Conservation (phyloP, 1,140 invertebrate genomes). For the Sipha flava region DNA sequence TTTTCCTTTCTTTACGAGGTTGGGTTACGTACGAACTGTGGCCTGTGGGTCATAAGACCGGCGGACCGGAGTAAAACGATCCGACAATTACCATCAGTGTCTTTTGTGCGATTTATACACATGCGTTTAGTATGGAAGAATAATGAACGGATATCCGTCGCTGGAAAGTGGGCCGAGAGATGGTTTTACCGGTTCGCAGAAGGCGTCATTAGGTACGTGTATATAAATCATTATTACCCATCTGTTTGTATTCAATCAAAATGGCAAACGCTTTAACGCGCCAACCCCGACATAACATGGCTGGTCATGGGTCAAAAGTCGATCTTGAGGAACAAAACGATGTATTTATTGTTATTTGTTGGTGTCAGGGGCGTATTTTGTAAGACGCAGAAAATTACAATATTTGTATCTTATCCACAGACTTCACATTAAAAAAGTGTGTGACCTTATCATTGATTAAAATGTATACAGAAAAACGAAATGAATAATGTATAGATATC, state of each 20-base stretch:
- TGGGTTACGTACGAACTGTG: not conserved
- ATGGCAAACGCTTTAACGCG: not conserved
- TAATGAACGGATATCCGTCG: slow-evolving; percentile 6
- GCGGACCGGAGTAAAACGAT: not conserved
- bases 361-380: no score
- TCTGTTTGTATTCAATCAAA: not conserved
- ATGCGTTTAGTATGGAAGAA: not conserved
- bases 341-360: not conserved
- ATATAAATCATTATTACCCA: not conserved
- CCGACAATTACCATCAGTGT: not conserved
- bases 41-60: not conserved
- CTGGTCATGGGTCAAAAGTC: not conserved
- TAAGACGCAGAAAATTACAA: no score
- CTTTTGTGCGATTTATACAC: not conserved
- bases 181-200: slow-evolving; percentile 1
- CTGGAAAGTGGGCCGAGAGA: not conserved
- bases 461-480: no score
- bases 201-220: no score
- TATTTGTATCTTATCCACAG: no score
- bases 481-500: no score
- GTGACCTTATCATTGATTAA: no score
- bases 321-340: not conserved
- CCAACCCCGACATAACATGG: not conserved
- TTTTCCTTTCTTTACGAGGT: not conserved
- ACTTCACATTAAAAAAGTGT: no score